Conservation (phyloP, 2,113 vertebrate species). For the Pyxicephalus adspersus region DNA sequence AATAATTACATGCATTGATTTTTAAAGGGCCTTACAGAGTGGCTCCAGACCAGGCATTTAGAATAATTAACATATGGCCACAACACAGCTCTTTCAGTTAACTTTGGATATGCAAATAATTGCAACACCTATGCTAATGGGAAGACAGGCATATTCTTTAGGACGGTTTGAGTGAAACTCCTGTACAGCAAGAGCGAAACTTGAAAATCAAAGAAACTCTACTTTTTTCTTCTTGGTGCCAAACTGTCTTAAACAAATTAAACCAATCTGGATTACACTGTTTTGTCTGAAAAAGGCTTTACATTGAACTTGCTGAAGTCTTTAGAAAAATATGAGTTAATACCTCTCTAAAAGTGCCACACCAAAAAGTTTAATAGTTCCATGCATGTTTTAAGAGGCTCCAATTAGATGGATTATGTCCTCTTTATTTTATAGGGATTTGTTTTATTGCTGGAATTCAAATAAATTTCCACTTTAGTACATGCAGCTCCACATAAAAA, state of each 20-base stretch:
- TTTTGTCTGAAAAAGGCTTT: slow-evolving; percentile 8
- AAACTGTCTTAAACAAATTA: slow-evolving; percentile 23
- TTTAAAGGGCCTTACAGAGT: slow-evolving; percentile 17
- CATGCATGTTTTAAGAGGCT: slow-evolving; percentile 37
- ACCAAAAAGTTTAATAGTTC: slow-evolving; percentile 29
- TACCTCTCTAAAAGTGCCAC: slow-evolving; percentile 12
- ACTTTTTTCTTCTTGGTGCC: slow-evolving; percentile 51
- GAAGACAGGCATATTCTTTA: not conserved
- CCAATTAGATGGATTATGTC: slow-evolving; percentile 44
- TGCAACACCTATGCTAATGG: slow-evolving; percentile 12
- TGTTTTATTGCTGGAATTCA: slow-evolving; percentile 53
- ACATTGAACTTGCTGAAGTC: not conserved
- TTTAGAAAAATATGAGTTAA: slow-evolving; percentile 21
- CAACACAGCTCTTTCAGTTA: not conserved
- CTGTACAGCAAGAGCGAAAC: slow-evolving; percentile 29
- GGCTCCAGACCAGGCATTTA: not conserved
- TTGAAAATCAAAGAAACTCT: not conserved
- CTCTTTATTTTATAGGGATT: slow-evolving; percentile 46
- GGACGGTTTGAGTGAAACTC: slow-evolving; percentile 40
- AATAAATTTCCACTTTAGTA: slow-evolving; percentile 45
- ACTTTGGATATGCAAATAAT: not conserved
- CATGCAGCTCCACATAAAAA: slow-evolving; percentile 42
- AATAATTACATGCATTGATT: not conserved
- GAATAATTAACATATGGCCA: slow-evolving; percentile 19
- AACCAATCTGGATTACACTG: not conserved